Conservation (phyloP, 2,797 vertebrate genomes). For the Emydoidea blandingii region DNA sequence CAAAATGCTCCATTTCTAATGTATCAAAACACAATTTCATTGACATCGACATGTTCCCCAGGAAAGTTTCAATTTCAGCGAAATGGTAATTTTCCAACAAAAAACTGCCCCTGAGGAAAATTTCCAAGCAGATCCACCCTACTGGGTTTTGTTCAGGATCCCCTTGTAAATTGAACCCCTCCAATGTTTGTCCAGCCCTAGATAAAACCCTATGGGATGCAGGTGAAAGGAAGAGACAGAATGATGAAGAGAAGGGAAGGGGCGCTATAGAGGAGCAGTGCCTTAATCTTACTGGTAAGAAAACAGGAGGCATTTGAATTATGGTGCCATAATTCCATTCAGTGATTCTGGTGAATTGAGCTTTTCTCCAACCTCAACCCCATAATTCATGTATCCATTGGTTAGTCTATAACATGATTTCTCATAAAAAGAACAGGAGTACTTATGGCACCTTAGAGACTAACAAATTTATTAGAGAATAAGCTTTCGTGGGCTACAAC, state of each 20-base stretch:
- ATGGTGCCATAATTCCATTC: background rate
- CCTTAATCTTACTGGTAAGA: background rate
- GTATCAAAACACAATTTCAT: background rate
- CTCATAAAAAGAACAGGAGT: too few species aligned
- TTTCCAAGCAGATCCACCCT: accelerated
- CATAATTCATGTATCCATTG: background rate
- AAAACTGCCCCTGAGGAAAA: background rate
- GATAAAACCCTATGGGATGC: background rate
- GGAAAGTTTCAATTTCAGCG: background rate
- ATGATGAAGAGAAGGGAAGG: background rate
- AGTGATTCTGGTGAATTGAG: background rate
- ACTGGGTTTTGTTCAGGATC: background rate
- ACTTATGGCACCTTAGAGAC: too few species aligned
- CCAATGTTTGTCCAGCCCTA: background rate
- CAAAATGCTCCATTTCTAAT: background rate
- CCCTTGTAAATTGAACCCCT: background rate
- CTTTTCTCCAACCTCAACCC: background rate
- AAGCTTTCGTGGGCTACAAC: too few species aligned
- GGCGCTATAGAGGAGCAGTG: too few species aligned
- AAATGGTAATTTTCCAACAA: background rate
- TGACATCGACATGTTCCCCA: background rate
- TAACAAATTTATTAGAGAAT: too few species aligned
- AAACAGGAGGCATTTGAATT: background rate
- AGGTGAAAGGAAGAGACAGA: background rate
- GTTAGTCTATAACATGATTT: background rate